Base-by-base conservation (phyloP, 23 tunicate genomes). In the Aplidium turbinatum region DNA sequence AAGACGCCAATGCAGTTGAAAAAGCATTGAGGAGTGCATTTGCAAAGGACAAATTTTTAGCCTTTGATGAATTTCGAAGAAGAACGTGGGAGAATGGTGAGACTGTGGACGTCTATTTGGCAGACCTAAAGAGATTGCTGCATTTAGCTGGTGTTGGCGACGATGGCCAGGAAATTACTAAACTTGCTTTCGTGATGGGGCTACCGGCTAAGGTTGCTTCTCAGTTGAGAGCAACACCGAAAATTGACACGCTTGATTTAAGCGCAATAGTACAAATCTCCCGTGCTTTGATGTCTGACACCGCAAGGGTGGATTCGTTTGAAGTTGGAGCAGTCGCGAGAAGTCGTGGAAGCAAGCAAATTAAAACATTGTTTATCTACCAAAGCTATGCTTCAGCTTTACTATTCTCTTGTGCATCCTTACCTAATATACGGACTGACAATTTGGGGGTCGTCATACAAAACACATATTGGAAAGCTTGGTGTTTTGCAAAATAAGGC, bases 271-370 rank as follows among this genome's bases (percentile, higher is more conserved):
- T 42, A 16, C 48, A 42, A 42, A 42, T 42, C 16, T 9, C 48
- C 13, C 9, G 48, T 9, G 48, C 13, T 9, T 42, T 42, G 16
- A 42, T 42, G 48, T 9, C 48, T 42, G 48, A 42, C 13, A 16
- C 48, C 48, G 16, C 9, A 16, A 42, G 48, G 9, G 48, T 9
- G 13, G 9, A 9, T 42, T 42, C 16, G 48, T 42, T 42, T 42
- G 48, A 42, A 16, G 48, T 42, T 42, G 48, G 48, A 42, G 48
- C 48, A 42, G 48, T 42, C 48, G 16, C 48, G 16, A 42, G 48
- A 42, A 16, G 13, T 42, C n/a, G n/a, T 42, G 13, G 48, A 9
- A 16, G 16, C 16, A 42, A 42, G 48, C n/a, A n/a, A n/a, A n/a
- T n/a, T n/a, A n/a, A n/a, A n/a, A n/a, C n/a, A n/a, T n/a, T n/a